These are phyloP conservation scores for Xestia sexstrigata DNA, from an alignment of 2,888 invertebrate genomes.

Conservation along the genomic window DNA sequence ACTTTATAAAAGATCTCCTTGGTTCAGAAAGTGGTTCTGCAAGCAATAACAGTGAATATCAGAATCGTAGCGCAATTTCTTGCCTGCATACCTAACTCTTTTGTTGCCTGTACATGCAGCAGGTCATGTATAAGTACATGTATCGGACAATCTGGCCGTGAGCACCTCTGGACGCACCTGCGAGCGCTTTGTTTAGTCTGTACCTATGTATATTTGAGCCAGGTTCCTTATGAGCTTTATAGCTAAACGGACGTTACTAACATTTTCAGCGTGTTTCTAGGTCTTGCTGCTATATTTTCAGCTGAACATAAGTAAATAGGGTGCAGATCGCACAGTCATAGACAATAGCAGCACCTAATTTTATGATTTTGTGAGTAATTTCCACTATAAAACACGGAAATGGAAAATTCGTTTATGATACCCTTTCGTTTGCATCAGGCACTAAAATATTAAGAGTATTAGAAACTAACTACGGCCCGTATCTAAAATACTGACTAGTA, in stretches of 20 bases:
- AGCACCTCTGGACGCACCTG: slow-evolving; percentile 64
- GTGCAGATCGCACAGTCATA: background rate
- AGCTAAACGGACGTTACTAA: slow-evolving; percentile 25
- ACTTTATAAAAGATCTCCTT: no score
- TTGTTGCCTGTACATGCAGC: slow-evolving; percentile 11
- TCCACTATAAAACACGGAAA: background rate
- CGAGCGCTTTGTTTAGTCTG: slow-evolving; percentile 61
- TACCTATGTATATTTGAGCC: slow-evolving; percentile 52
- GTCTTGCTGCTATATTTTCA: slow-evolving; percentile 12
- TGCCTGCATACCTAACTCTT: background rate
- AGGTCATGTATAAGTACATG: slow-evolving; percentile 52
- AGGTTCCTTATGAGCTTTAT: slow-evolving; percentile 44
- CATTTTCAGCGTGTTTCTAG: slow-evolving; percentile 30
- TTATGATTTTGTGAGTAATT: background rate
- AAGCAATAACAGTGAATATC: background rate
- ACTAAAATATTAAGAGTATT: slow-evolving; percentile 1
- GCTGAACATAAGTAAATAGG: background rate
- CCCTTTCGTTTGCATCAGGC: background rate
- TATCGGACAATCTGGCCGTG: slow-evolving; percentile 70
- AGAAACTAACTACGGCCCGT: background rate
- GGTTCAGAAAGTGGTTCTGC: background rate
- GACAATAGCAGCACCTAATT: background rate
- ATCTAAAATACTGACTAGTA: slow-evolving; percentile 25
- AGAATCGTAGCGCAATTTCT: background rate
- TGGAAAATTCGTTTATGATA: background rate